phyloP scores from a whole-genome alignment of 2,888 invertebrate genomes.

The Bellardia pandia region DNA sequence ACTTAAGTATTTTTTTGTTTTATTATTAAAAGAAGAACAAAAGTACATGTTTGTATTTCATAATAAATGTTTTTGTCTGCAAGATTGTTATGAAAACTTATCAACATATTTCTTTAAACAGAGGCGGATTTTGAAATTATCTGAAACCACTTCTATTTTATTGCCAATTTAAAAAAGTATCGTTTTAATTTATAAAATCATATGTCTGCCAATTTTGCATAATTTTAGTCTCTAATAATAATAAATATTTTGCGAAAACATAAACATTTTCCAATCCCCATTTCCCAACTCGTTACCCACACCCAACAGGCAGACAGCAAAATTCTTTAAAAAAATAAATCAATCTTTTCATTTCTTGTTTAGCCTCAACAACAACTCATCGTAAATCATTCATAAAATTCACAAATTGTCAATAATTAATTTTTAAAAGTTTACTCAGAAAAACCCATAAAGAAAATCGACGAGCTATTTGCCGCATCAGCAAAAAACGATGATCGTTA shows the following conservation, averaged over 20 bases:
- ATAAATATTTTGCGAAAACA: slow-evolving; percentile 30
- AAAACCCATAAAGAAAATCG: slow-evolving; percentile 41
- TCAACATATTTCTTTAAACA: no score
- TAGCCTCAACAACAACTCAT: slow-evolving; percentile 27
- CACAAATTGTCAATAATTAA: slow-evolving; percentile 68
- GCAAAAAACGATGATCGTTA: slow-evolving; percentile 59
- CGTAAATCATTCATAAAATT: slow-evolving; percentile 67
- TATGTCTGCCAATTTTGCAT: background rate
- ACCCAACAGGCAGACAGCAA: background rate
- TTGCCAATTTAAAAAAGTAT: background rate
- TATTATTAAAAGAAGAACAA: background rate
- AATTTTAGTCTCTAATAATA: background rate
- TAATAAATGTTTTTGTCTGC: slow-evolving; percentile 2
- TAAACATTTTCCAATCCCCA: slow-evolving; percentile 42
- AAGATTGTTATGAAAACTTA: slow-evolving; percentile 14
- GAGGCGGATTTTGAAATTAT: no score
- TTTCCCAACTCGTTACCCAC: background rate
- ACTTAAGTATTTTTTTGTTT: slow-evolving; percentile 51
- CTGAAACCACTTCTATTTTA: no score
- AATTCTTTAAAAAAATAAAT: slow-evolving; percentile 48
- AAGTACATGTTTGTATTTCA: slow-evolving; percentile 5
- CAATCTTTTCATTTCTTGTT: background rate
- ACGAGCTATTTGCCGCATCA: slow-evolving; percentile 28
- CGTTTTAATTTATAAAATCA: background rate
- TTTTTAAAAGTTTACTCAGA: slow-evolving; percentile 58